Base-by-base conservation (phyloP, 2,797 vertebrate species). In the Luscinia luscinia region DNA sequence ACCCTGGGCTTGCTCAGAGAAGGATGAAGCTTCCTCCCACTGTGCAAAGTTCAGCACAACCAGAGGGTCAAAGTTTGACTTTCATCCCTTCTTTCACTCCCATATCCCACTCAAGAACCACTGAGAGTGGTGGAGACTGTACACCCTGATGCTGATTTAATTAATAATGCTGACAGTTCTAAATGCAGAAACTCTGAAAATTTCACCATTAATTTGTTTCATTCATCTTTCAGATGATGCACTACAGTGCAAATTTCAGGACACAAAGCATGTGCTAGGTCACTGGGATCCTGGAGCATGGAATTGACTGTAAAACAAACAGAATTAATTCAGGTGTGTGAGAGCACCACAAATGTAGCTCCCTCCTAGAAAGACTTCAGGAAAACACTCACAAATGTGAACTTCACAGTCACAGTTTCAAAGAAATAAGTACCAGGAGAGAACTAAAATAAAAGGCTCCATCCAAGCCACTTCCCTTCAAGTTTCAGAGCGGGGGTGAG, bases 131-230 rank as follows among this genome's bases (percentile, higher is more conserved):
- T 68, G 66, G 55, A 76, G 24, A 61, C 43, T 26, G 20, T 3
- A 48, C 2, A 8, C 15, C 19, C 46, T 62, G 41, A 61, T 13
- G 46, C 11, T 55, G 14, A 70, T 38, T 59, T 68, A 32, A 62
- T 70, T 54, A 81, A 21, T 7, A 84, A 46, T 7, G n/a, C 0
- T 18, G 46, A 43, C 28, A 46, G 55, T 13, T 82, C 21, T 41
- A 62, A 76, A 67, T 18, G 74, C 23, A 94, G 45, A 76, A 87
- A 49, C 48, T 86, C 79, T 27, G 49, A 30, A 70, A 89, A 58
- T 48, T 78, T 72, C 66, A 23, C 38, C 46, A 24, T 1, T 0
- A 23, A 30, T 68, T 54, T 23, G 24, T 63, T 78, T 51, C 3
- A 4, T 62, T 86, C 36, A 27, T 13, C 62, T 79, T 62, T 51